Conservation (phyloP, 2,113 vertebrate genomes). For the Alethe diademata region DNA sequence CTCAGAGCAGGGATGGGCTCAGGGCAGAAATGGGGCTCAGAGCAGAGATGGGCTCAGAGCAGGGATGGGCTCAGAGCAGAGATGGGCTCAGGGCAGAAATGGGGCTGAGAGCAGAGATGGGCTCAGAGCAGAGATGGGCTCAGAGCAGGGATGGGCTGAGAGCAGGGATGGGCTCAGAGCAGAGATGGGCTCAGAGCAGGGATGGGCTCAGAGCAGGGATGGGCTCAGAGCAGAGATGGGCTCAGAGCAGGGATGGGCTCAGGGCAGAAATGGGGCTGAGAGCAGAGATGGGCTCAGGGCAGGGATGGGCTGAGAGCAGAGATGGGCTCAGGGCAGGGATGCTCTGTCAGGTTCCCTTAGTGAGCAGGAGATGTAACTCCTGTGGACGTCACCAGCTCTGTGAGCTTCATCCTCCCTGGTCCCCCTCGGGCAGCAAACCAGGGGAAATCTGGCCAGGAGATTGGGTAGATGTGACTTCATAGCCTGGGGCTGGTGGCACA, state of each 20-base stretch:
- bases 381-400: neutral
- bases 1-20: fast-evolving
- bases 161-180: no score
- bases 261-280: neutral
- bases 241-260: neutral
- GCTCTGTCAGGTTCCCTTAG: neutral
- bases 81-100: no score
- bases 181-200: no score
- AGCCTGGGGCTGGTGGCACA: neutral
- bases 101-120: no score
- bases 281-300: neutral
- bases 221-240: fast-evolving
- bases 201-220: no score
- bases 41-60: neutral
- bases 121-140: no score
- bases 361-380: neutral
- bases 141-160: no score
- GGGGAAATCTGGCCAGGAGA: neutral
- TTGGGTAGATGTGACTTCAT: neutral
- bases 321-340: neutral
- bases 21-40: neutral
- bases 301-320: no score
- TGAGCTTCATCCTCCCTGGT: neutral
- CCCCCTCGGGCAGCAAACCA: neutral
- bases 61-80: no score